These are phyloP conservation scores for Achatina immaculata DNA, from an alignment of 1,140 invertebrate species.

Conservation along the genomic window DNA sequence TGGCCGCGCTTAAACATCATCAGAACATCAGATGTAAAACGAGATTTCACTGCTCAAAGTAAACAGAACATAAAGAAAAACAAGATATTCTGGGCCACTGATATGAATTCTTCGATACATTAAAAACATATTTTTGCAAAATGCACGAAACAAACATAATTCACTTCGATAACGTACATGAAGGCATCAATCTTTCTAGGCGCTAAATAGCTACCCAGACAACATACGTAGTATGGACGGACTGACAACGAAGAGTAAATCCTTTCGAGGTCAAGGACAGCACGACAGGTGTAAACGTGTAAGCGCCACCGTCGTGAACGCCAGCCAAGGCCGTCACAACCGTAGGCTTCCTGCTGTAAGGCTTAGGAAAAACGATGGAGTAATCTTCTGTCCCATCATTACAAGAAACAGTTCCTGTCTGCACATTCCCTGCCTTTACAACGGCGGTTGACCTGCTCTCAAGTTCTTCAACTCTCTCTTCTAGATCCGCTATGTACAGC, in stretches of 20 bases:
- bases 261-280: background rate
- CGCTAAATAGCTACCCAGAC: slow-evolving; percentile 4
- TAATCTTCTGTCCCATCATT: background rate
- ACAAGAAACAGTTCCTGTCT: background rate
- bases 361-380: background rate
- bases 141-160: too few species aligned
- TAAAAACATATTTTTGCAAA: too few species aligned
- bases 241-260: background rate
- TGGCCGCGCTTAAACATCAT: too few species aligned
- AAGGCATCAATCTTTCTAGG: too few species aligned
- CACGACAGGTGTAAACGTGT: background rate
- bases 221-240: background rate
- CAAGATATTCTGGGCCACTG: too few species aligned
- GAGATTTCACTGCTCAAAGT: too few species aligned
- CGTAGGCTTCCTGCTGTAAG: background rate
- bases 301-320: background rate
- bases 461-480: background rate
- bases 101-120: too few species aligned
- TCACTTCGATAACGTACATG: too few species aligned
- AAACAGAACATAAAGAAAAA: too few species aligned
- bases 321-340: background rate
- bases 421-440: background rate
- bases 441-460: background rate
- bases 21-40: too few species aligned
- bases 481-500: background rate